A percentile compares a stretch with the other conserved stretches of the same genome.
Evolutionary conservation across 2,797 vertebrate genomes (phyloP).

Genomic region (Varecia variegata): DNA sequence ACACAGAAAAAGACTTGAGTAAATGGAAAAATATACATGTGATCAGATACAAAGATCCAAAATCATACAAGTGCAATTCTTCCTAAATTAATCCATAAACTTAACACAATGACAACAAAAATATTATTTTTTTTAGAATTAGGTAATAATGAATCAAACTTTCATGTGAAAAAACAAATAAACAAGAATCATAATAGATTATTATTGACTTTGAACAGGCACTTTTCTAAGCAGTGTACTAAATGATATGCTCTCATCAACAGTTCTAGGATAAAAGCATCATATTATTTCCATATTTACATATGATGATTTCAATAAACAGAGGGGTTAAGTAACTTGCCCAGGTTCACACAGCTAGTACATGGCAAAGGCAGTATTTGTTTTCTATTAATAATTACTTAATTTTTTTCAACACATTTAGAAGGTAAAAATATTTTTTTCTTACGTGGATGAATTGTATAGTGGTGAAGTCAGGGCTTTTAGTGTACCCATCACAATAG

Average conservation of each 20-base stretch:
- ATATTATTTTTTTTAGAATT: background rate
- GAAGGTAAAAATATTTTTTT: too few species aligned
- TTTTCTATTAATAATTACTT: too few species aligned
- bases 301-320: background rate
- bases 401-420: too few species aligned
- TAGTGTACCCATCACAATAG: too few species aligned
- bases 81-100: background rate
- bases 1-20: background rate
- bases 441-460: too few species aligned
- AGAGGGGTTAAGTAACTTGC: background rate
- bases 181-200: background rate
- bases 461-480: too few species aligned
- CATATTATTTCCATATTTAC: background rate
- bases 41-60: background rate
- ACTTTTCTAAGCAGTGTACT: background rate
- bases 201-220: background rate
- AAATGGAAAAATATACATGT: background rate
- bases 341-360: background rate
- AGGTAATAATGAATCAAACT: background rate
- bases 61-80: background rate
- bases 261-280: background rate
- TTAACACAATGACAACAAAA: background rate
- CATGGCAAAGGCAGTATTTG: background rate
- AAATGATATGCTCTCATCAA: background rate
- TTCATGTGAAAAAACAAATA: background rate